Conservation (phyloP, 2,888 invertebrate species). For the Hemithea aestivaria region DNA sequence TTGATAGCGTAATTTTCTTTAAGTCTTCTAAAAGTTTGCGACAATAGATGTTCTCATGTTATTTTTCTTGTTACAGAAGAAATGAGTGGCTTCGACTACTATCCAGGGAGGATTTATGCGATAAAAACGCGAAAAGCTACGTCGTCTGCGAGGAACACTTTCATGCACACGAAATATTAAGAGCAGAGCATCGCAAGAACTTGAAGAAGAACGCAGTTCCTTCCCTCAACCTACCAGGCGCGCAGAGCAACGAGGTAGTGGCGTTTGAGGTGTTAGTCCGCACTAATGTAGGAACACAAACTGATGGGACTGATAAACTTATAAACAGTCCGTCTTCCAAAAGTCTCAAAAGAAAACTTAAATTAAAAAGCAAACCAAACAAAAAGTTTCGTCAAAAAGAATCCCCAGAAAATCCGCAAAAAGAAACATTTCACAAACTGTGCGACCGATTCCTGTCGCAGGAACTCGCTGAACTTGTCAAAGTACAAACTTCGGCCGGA, state of each 20-base stretch:
- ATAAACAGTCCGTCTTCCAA: neutral
- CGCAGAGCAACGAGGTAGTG: conserved; percentile 2
- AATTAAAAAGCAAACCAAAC: neutral
- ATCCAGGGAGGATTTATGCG: conserved; percentile 4
- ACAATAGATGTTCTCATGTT: too few relatives aligned
- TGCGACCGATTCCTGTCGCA: conserved; percentile 15
- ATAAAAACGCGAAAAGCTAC: conserved; percentile 14
- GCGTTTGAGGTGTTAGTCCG: conserved; percentile 7
- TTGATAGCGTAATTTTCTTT: too few relatives aligned
- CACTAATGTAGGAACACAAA: conserved; percentile 6
- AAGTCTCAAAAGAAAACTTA: conserved; percentile 3
- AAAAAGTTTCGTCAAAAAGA: neutral
- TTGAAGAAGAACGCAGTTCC: conserved; percentile 29
- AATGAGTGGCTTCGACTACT: conserved; percentile 17
- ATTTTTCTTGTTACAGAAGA: conserved; percentile 8
- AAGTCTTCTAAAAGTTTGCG: too few relatives aligned
- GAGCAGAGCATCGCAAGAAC: conserved; percentile 16
- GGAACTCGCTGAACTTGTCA: conserved; percentile 10
- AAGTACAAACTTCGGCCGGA: neutral
- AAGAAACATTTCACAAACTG: conserved; percentile 12
- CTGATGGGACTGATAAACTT: neutral
- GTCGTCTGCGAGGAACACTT: conserved; percentile 30
- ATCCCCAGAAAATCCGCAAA: conserved; percentile 3
- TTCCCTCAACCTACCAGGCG: conserved; percentile 23
- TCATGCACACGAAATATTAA: conserved; percentile 13